These are phyloP conservation scores for Dinoponera quadriceps DNA, from an alignment of 1,140 invertebrate genomes.

Conservation along the genomic window DNA sequence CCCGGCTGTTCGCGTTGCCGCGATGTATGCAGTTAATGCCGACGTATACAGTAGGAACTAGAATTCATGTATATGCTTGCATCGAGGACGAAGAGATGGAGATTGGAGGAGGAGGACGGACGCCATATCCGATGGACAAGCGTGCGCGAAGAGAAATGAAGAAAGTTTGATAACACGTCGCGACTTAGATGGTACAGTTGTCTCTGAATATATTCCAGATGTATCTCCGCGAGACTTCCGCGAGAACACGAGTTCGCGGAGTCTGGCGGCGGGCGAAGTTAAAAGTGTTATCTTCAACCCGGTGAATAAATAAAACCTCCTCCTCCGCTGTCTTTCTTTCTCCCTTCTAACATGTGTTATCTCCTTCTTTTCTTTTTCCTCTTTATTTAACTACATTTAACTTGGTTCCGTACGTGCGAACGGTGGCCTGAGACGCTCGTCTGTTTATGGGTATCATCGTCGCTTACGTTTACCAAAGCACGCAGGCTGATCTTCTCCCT, in stretches of 20 bases:
- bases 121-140: slow-evolving; percentile 4
- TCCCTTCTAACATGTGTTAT: not conserved
- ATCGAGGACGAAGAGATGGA: slow-evolving; percentile 22
- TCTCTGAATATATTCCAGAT: slow-evolving; percentile 37
- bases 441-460: not conserved
- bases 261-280: not conserved
- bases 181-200: slow-evolving; percentile 29
- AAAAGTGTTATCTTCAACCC: slow-evolving; percentile 6
- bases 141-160: slow-evolving; percentile 47
- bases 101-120: not conserved
- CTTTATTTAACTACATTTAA: slow-evolving; percentile 8
- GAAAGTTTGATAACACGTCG: slow-evolving; percentile 52
- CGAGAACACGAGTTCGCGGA: not conserved
- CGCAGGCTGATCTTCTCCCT: not conserved
- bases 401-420: not conserved
- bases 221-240: slow-evolving; percentile 6
- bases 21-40: not conserved
- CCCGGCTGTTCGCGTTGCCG: too few species aligned
- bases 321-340: not conserved
- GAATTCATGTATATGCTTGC: not conserved
- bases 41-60: not conserved
- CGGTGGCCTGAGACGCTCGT: not conserved
- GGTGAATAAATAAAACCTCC: slow-evolving; percentile 25
- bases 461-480: not conserved
- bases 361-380: too few species aligned